phyloP scores from a whole-genome alignment of 1,140 invertebrate species.

The Drosophila mauritiana region DNA sequence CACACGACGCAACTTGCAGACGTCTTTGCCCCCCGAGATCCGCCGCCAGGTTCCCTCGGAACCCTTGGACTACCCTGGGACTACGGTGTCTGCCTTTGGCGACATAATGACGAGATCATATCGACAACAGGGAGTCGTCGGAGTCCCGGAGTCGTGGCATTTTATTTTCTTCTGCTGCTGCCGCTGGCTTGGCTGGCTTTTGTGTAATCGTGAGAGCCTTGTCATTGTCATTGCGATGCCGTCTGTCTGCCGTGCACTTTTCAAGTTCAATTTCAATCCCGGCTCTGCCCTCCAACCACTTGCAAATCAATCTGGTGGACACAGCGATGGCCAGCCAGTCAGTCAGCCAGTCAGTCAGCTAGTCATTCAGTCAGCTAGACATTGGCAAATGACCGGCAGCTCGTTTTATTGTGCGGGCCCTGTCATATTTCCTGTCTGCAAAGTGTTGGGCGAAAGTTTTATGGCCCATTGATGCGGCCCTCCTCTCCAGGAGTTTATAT shows the following conservation, averaged over 20 bases:
- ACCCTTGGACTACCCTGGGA: not conserved
- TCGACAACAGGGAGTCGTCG: constrained; percentile 59
- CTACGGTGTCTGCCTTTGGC: constrained; percentile 15
- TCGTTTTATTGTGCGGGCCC: constrained; percentile 35
- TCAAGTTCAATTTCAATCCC: constrained; percentile 79
- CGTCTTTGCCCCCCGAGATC: constrained; percentile 10
- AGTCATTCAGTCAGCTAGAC: constrained; percentile 23
- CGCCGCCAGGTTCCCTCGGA: not conserved
- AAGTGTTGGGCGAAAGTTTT: constrained; percentile 61
- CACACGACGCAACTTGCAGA: constrained; percentile 66
- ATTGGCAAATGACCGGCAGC: constrained; percentile 60
- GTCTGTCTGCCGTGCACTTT: constrained; percentile 66
- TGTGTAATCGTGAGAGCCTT: constrained; percentile 65
- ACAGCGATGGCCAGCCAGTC: constrained; percentile 11
- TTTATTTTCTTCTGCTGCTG: constrained; percentile 40
- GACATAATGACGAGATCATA: constrained; percentile 76
- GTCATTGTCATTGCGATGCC: constrained; percentile 43
- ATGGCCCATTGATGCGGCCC: constrained; percentile 39
- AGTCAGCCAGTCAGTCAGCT: constrained; percentile 24
- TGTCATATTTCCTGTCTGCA: constrained; percentile 67
- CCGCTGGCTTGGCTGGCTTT: constrained; percentile 13
- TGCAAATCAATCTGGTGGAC: constrained; percentile 58
- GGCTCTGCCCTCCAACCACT: constrained; percentile 14
- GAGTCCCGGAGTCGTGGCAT: constrained; percentile 54
- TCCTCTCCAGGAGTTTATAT: constrained; percentile 29